These are phyloP conservation scores for Teleogryllus occipitalis DNA, from an alignment of 1,140 invertebrate species.

Conservation along the genomic window DNA sequence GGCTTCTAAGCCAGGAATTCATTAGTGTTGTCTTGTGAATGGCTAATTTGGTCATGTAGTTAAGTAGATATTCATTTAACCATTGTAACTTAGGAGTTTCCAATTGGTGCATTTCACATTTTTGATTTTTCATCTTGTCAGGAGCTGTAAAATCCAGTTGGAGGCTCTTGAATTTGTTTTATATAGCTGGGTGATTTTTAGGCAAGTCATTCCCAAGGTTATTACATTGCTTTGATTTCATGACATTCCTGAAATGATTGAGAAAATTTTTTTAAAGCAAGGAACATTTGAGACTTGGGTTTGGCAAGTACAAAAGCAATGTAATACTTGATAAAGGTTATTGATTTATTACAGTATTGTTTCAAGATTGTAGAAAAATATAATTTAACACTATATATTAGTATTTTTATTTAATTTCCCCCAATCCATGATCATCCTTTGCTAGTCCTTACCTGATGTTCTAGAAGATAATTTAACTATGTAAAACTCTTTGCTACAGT, in stretches of 20 bases:
- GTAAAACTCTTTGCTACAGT: no score
- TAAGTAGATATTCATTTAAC: background rate
- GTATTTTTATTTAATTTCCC: background rate
- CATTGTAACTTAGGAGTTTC: background rate
- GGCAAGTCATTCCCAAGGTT: background rate
- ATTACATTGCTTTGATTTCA: background rate
- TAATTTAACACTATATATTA: background rate
- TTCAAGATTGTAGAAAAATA: background rate
- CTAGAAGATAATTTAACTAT: background rate
- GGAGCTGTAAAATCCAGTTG: no score
- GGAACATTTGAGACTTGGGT: background rate
- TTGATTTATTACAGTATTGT: background rate
- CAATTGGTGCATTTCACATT: background rate
- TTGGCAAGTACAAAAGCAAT: background rate
- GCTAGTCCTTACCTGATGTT: background rate
- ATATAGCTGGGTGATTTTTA: background rate
- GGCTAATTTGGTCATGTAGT: background rate
- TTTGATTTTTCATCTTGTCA: background rate
- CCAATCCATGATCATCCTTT: no score
- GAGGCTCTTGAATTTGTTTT: background rate
- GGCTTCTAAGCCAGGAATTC: background rate
- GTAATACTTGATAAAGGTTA: background rate
- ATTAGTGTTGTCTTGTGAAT: conserved; percentile 5
- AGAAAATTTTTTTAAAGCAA: background rate
- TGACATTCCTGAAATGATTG: background rate